A percentile compares a stretch with the other conserved stretches of the same genome.
Conservation (phyloP, 2,888 invertebrate species). For the Agrotis puta region DNA sequence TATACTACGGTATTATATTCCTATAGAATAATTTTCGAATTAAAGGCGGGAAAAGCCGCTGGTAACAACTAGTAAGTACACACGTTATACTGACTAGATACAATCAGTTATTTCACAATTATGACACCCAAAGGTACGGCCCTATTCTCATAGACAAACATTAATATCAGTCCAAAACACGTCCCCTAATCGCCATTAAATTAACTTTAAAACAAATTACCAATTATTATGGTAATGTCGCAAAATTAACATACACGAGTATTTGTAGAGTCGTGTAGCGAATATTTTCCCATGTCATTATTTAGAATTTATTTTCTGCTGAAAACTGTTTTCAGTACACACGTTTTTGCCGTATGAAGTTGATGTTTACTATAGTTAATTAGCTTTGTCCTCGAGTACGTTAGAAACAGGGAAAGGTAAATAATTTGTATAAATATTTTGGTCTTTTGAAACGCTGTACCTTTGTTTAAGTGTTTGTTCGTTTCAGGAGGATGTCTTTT, state of each 20-base stretch:
- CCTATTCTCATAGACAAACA: conserved; percentile 26
- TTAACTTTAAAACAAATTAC: conserved; percentile 55
- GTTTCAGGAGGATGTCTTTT: no score
- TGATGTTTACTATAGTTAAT: conserved; percentile 47
- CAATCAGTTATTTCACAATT: conserved; percentile 33
- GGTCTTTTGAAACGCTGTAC: background rate
- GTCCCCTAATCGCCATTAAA: conserved; percentile 52
- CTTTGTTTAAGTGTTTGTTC: background rate
- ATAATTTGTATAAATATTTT: background rate
- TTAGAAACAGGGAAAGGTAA: conserved; percentile 15
- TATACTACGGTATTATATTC: no score
- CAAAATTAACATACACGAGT: conserved; percentile 48
- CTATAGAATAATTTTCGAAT: no score
- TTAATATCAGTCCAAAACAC: conserved; percentile 34
- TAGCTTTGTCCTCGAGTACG: conserved; percentile 30
- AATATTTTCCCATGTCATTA: conserved; percentile 49
- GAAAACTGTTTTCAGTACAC: conserved; percentile 34
- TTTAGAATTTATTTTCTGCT: conserved; percentile 58
- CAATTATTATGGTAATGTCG: conserved; percentile 56
- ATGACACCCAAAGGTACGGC: conserved; percentile 16
- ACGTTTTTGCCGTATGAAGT: conserved; percentile 34
- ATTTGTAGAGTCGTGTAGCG: conserved; percentile 46
- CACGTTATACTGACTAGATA: conserved; percentile 40
- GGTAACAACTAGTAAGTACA: no score
- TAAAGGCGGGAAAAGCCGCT: no score